These are phyloP conservation scores for Sesamia nonagrioides DNA, from an alignment of 1,140 invertebrate species.

Conservation along the genomic window DNA sequence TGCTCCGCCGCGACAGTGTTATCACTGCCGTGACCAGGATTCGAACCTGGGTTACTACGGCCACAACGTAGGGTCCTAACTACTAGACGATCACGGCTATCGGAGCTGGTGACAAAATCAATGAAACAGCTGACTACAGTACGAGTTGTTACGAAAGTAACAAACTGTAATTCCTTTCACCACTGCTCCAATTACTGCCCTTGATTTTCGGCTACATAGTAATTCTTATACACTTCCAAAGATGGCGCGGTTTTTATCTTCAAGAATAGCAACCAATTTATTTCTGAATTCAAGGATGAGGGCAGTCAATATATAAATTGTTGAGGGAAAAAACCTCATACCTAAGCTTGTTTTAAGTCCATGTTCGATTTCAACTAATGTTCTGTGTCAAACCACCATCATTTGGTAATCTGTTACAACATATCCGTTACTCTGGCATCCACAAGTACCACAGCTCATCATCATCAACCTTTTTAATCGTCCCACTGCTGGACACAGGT, in stretches of 20 bases:
- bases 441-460: too few species aligned
- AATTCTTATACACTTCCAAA: background rate
- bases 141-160: background rate
- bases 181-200: background rate
- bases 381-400: too few species aligned
- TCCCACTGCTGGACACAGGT: too few species aligned
- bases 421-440: too few species aligned
- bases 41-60: conserved; percentile 87
- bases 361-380: too few species aligned
- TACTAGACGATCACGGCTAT: conserved; percentile 75
- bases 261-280: too few species aligned
- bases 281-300: too few species aligned
- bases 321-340: too few species aligned
- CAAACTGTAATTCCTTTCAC: background rate
- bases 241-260: conserved; percentile 43
- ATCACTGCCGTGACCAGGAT: conserved; percentile 72
- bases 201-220: background rate
- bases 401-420: too few species aligned
- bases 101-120: conserved; percentile 47
- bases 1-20: conserved; percentile 63
- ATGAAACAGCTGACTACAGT: conserved; percentile 1
- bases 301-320: too few species aligned
- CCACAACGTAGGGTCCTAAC: conserved; percentile 86
- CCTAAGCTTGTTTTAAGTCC: too few species aligned
- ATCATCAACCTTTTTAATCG: too few species aligned